These are phyloP conservation scores for Conus betulinus DNA, from an alignment of 1,140 invertebrate genomes.

Conservation along the genomic window DNA sequence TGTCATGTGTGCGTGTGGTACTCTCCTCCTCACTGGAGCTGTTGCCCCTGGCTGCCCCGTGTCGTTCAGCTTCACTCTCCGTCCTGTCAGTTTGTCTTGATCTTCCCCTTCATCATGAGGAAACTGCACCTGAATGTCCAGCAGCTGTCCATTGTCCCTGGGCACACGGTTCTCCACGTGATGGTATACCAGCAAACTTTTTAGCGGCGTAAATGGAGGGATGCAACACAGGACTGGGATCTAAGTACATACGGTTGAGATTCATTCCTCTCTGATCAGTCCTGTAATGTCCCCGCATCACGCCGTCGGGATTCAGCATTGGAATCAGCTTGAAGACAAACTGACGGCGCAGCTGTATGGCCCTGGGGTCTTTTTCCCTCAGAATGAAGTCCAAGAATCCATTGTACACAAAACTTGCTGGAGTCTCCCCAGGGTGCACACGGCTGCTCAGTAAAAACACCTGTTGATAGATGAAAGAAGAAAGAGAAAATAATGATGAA, in stretches of 20 bases:
- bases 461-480: conserved; percentile 51
- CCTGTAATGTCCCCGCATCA: conserved; percentile 90
- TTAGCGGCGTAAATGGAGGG: conserved; percentile 77
- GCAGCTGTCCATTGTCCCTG: conserved; percentile 45
- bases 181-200: conserved; percentile 73
- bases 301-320: conserved; percentile 95
- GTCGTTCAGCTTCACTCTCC: background rate
- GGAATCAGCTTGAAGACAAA: conserved; percentile 96
- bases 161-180: conserved; percentile 68
- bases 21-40: conserved; percentile 22
- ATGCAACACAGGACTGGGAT: conserved; percentile 71
- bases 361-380: conserved; percentile 72
- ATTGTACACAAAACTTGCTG: conserved; percentile 75
- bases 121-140: conserved; percentile 61
- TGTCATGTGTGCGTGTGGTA: conserved; percentile 7
- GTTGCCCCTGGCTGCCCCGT: background rate
- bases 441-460: conserved; percentile 74
- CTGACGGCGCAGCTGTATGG: conserved; percentile 77
- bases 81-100: background rate
- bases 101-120: conserved; percentile 35
- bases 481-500: background rate
- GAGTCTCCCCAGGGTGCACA: conserved; percentile 77
- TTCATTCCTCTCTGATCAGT: conserved; percentile 85
- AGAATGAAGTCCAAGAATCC: conserved; percentile 76
- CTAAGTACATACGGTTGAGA: conserved; percentile 75